These are phyloP conservation scores for Rhopalosiphum maidis DNA, from an alignment of 1,140 invertebrate species.

Conservation along the genomic window DNA sequence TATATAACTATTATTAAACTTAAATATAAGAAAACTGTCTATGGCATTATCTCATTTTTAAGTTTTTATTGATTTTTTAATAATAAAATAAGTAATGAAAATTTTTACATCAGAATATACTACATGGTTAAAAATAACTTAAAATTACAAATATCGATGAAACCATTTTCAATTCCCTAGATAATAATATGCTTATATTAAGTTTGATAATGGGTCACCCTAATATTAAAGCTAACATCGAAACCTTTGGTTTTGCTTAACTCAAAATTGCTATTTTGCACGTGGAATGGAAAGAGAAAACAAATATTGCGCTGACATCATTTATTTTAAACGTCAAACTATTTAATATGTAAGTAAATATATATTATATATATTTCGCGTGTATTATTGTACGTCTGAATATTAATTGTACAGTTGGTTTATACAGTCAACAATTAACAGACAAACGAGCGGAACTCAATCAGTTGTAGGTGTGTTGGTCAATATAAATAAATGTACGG, in stretches of 20 bases:
- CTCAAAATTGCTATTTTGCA: neutral
- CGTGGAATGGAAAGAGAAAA: neutral
- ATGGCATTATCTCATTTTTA: too few relatives aligned
- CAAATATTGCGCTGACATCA: neutral
- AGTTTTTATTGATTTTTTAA: too few relatives aligned
- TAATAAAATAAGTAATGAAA: too few relatives aligned
- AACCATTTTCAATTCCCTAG: too few relatives aligned
- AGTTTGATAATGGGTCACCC: neutral
- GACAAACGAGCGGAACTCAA: neutral
- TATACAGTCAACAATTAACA: neutral
- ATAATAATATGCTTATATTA: neutral
- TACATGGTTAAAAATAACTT: too few relatives aligned
- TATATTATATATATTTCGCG: too few relatives aligned
- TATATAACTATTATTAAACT: too few relatives aligned
- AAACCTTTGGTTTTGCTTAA: neutral
- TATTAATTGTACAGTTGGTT: neutral
- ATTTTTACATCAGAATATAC: too few relatives aligned
- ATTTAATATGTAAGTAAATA: neutral
- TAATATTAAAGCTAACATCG: neutral
- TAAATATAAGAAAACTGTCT: too few relatives aligned
- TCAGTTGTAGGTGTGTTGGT: neutral
- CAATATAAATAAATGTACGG: neutral
- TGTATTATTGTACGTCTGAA: neutral
- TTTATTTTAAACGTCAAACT: neutral
- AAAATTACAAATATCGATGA: too few relatives aligned